Conservation (phyloP, 2,113 vertebrate genomes). For the Scomber japonicus region DNA sequence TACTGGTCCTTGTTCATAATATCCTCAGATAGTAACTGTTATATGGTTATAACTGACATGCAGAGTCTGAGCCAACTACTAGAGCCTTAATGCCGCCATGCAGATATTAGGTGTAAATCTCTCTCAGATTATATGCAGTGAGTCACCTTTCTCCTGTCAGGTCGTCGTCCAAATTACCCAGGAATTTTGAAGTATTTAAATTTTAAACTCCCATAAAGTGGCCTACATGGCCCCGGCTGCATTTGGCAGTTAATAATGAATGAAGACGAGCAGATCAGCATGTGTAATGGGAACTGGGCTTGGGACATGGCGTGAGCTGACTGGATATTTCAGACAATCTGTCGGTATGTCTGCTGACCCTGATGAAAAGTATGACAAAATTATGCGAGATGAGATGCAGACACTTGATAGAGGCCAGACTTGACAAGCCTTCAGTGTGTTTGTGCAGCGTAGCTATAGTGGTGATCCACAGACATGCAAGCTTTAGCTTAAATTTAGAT, state of each 20-base stretch:
- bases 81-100: not conserved
- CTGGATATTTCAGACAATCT: slow-evolving; percentile 60
- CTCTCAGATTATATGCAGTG: slow-evolving; percentile 41
- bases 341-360: slow-evolving; percentile 62
- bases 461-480: not conserved
- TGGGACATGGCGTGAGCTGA: slow-evolving; percentile 62
- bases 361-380: slow-evolving; percentile 42
- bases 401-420: slow-evolving; percentile 31
- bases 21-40: slow-evolving; percentile 22
- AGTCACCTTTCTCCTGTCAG: slow-evolving; percentile 64
- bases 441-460: slow-evolving; percentile 10
- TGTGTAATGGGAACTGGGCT: slow-evolving; percentile 79
- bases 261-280: slow-evolving; percentile 81
- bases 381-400: slow-evolving; percentile 45
- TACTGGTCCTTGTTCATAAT: not conserved
- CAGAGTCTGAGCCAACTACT: not conserved
- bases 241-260: slow-evolving; percentile 82
- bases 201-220: slow-evolving; percentile 85
- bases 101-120: slow-evolving; percentile 37
- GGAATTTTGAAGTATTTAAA: slow-evolving; percentile 84
- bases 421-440: slow-evolving; percentile 43
- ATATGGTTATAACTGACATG: slow-evolving; percentile 8
- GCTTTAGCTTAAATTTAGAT: not conserved
- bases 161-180: slow-evolving; percentile 77
- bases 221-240: slow-evolving; percentile 78